Conservation (phyloP, 2,888 invertebrate genomes). For the Cerastis leucographa region DNA sequence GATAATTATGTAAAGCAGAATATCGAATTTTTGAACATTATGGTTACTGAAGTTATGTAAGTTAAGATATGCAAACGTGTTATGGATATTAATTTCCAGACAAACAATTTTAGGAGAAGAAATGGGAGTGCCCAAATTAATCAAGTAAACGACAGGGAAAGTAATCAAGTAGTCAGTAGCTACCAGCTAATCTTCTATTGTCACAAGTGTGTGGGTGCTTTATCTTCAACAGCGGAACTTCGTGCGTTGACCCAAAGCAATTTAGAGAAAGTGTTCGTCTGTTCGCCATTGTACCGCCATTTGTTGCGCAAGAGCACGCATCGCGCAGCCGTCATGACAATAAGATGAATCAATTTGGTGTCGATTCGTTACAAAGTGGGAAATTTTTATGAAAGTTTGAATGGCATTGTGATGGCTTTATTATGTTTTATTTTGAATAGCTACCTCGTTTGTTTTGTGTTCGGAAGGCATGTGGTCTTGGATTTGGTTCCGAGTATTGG, state of each 20-base stretch:
- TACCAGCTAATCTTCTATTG: slow-evolving; percentile 25
- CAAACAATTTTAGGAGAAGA: no score
- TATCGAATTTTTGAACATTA: no score
- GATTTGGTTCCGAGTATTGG: background rate
- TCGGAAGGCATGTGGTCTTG: background rate
- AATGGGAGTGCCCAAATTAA: no score
- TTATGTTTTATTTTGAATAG: background rate
- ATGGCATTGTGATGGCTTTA: slow-evolving; percentile 10
- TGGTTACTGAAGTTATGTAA: no score
- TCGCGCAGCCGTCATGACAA: slow-evolving; percentile 28
- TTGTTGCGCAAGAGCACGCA: slow-evolving; percentile 65
- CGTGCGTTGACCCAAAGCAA: slow-evolving; percentile 65
- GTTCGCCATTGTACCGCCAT: slow-evolving; percentile 66
- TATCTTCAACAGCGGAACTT: slow-evolving; percentile 56
- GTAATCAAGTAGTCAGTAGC: background rate
- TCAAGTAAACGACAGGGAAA: background rate
- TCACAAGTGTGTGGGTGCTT: slow-evolving; percentile 42
- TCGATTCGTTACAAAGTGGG: slow-evolving; percentile 20
- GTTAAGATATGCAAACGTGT: no score
- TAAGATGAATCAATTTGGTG: slow-evolving; percentile 56
- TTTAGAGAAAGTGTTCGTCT: slow-evolving; percentile 69
- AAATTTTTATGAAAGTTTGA: slow-evolving; percentile 33
- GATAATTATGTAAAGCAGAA: no score
- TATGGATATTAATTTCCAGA: no score
- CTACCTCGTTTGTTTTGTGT: background rate